Evolutionary conservation across 2,888 invertebrate genomes (phyloP), one percentile per base, ranked within the genome.

Genomic region (Noctuana brunneofusca): DNA sequence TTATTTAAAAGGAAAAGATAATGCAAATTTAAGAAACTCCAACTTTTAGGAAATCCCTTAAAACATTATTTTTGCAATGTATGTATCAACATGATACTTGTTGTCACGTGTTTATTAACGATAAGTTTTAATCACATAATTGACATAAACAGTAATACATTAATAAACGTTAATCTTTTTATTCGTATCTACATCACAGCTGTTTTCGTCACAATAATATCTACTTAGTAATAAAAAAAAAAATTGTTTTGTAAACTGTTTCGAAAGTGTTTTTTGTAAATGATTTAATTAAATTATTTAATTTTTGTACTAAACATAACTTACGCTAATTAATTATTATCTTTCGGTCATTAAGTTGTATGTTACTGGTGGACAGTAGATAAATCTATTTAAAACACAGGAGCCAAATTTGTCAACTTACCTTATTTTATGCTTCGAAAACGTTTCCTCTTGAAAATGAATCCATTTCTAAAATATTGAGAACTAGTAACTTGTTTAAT

Each of bases 81-180:
- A 27, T 3, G 8, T 27, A 2, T 46, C 43, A 16, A 18, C 18
- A 18, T 8, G 6, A 18, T 12, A 4, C n/a, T n/a, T 18, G 9
- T 9, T 35, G 8, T 35, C 20, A 38, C n/a, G 20, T 53, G 35
- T 4, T 53, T 20, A 22, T 38, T 22, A n/a, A 38, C n/a, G 20
- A 53, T 53, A 38, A 53, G 20, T 32, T 52, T 22, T 53, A 46
- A 53, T 52, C 52, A 9, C 30, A 16, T n/a, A n/a, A n/a, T n/a
- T 16, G 11, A 11, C n/a, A 24, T 48, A 24, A 24, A 24, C 5
- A 48, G 12, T n/a, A 35, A 12, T 52, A 30, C n/a, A 49, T 9
- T 48, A 20, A 27, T 50, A 18, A 48, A 22, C n/a, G 0, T 20
- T 48, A 53, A 53, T 53, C 53, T 35, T 22, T 8, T 12, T 53